Conservation (phyloP, 2,888 invertebrate species). For the Clepsis dumicolana region DNA sequence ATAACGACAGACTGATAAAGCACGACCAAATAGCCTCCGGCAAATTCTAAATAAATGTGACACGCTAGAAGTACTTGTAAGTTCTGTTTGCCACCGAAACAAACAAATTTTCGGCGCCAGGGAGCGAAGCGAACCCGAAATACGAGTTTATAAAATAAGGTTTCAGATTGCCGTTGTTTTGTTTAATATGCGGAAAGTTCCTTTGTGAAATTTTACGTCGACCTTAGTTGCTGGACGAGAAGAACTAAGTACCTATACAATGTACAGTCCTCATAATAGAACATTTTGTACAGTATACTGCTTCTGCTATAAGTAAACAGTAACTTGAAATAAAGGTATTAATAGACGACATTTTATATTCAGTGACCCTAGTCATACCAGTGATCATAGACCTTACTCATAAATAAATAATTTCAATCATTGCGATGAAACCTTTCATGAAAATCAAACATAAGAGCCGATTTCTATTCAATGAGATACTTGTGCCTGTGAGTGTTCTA, state of each 20-base stretch:
- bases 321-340: too few species aligned
- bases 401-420: background rate
- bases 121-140: background rate
- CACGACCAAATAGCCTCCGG: background rate
- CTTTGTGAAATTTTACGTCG: slow-evolving; percentile 4
- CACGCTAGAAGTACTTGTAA: background rate
- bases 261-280: background rate
- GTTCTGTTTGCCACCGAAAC: slow-evolving; percentile 3
- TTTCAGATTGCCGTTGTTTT: slow-evolving; percentile 14
- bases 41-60: slow-evolving; percentile 2
- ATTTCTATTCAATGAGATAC: background rate
- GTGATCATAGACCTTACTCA: too few species aligned
- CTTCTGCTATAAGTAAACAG: too few species aligned
- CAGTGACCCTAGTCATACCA: too few species aligned
- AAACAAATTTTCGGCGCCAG: slow-evolving; percentile 4
- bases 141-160: slow-evolving; percentile 8
- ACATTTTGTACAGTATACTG: background rate
- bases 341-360: too few species aligned
- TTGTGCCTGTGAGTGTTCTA: background rate
- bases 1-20: slow-evolving; percentile 16
- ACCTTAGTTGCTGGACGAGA: background rate
- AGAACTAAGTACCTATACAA: background rate
- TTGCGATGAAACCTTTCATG: background rate
- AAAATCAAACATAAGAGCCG: background rate
- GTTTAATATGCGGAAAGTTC: slow-evolving; percentile 4